These are phyloP conservation scores for Habropoda laboriosa DNA, from an alignment of 1,140 invertebrate species.

Conservation along the genomic window DNA sequence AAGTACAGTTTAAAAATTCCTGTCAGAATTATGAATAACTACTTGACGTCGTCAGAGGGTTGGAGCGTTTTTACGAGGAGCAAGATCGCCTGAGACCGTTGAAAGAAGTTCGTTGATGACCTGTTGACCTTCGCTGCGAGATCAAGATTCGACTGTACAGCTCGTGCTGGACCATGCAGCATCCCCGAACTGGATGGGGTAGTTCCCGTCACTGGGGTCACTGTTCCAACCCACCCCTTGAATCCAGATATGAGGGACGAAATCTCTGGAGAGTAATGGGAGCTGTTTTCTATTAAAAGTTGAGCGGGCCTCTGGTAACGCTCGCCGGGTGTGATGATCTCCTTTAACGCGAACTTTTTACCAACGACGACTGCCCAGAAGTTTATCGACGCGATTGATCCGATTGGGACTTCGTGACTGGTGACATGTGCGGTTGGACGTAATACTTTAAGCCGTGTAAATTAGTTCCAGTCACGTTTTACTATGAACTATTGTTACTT, in stretches of 20 bases:
- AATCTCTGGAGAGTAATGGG: constrained; percentile 61
- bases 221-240: constrained; percentile 47
- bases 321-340: neutral
- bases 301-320: neutral
- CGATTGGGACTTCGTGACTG: neutral
- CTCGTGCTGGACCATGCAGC: constrained; percentile 73
- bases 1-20: too few relatives aligned
- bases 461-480: neutral
- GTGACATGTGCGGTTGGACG: neutral
- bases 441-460: neutral
- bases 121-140: constrained; percentile 58
- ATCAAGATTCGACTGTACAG: constrained; percentile 69
- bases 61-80: neutral
- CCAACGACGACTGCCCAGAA: neutral
- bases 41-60: too few relatives aligned
- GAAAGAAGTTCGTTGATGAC: constrained; percentile 66
- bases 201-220: constrained; percentile 58
- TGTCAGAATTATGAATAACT: too few relatives aligned
- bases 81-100: constrained; percentile 42
- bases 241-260: constrained; percentile 57
- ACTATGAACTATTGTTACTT: too few relatives aligned
- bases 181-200: constrained; percentile 77
- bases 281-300: constrained; percentile 65
- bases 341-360: neutral
- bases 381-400: neutral